Conservation (phyloP, 1,140 invertebrate genomes). For the Patella vulgata region DNA sequence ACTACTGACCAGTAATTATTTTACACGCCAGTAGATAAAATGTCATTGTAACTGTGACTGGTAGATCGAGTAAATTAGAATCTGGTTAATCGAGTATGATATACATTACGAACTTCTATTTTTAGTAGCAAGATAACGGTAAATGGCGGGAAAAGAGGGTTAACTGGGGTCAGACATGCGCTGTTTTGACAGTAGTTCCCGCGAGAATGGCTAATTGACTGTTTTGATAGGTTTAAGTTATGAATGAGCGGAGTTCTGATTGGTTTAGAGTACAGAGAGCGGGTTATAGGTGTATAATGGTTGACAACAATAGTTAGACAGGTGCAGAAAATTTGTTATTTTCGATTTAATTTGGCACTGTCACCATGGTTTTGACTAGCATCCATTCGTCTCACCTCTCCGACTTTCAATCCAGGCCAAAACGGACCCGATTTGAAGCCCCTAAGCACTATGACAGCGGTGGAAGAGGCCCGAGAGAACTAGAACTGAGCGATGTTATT, state of each 20-base stretch:
- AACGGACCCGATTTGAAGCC: slow-evolving; percentile 33
- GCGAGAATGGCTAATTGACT: slow-evolving; percentile 4
- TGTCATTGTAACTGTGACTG: no score
- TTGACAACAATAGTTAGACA: slow-evolving; percentile 9
- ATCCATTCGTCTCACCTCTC: slow-evolving; percentile 8
- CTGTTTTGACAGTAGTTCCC: slow-evolving; percentile 5
- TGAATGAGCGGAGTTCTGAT: slow-evolving; percentile 1
- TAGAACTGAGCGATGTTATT: slow-evolving; percentile 53
- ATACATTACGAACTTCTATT: no score
- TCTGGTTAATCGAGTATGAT: no score
- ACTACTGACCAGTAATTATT: no score
- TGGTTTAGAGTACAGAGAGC: slow-evolving; percentile 3
- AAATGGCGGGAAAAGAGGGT: no score
- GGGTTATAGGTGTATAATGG: slow-evolving; percentile 1
- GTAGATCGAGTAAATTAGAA: no score
- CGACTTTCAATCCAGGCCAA: slow-evolving; percentile 34
- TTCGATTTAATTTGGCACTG: not conserved
- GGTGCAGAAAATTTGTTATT: slow-evolving; percentile 8
- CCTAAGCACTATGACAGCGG: slow-evolving; percentile 36
- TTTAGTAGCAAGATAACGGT: no score
- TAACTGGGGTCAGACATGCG: slow-evolving; percentile 4
- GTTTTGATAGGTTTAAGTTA: slow-evolving; percentile 9
- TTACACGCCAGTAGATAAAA: no score
- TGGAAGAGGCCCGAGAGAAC: slow-evolving; percentile 29
- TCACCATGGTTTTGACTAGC: not conserved